Percentiles rank a stretch among this genome's conserved stretches.
Conservation (phyloP, 2,888 invertebrate genomes). For the Cynaeus angustus region DNA sequence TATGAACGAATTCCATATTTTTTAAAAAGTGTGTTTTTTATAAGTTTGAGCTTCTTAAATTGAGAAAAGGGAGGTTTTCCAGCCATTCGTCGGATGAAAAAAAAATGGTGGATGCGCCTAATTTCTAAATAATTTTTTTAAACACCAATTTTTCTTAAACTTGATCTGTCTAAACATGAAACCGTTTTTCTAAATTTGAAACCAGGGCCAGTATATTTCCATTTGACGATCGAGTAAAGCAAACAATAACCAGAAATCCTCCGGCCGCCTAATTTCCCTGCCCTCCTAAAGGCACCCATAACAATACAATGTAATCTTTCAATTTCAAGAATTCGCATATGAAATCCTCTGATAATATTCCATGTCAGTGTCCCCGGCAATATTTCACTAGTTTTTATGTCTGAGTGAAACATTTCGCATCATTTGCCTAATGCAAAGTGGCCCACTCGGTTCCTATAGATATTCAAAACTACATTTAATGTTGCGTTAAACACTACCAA, state of each 20-base stretch:
- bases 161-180: too few species aligned
- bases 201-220: too few species aligned
- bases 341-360: constrained; percentile 68
- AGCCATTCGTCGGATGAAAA: too few species aligned
- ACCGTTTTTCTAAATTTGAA: too few species aligned
- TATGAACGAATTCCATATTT: too few species aligned
- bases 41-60: too few species aligned
- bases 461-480: constrained; percentile 70
- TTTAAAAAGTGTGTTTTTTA: too few species aligned
- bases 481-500: constrained; percentile 68
- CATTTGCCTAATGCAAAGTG: constrained; percentile 70
- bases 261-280: not conserved
- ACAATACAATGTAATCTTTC: constrained; percentile 69
- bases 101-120: too few species aligned
- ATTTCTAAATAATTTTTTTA: too few species aligned
- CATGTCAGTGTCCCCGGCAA: constrained; percentile 64
- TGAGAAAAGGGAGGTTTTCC: too few species aligned
- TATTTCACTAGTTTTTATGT: constrained; percentile 68
- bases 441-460: constrained; percentile 67
- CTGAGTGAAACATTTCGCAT: constrained; percentile 65
- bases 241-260: not conserved
- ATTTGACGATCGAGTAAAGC: too few species aligned
- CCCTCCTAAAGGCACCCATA: constrained; percentile 56
- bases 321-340: constrained; percentile 67
- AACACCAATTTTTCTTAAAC: too few species aligned